phyloP scores from a whole-genome alignment of 2,797 vertebrate genomes.

The Nyctibius grandis region DNA sequence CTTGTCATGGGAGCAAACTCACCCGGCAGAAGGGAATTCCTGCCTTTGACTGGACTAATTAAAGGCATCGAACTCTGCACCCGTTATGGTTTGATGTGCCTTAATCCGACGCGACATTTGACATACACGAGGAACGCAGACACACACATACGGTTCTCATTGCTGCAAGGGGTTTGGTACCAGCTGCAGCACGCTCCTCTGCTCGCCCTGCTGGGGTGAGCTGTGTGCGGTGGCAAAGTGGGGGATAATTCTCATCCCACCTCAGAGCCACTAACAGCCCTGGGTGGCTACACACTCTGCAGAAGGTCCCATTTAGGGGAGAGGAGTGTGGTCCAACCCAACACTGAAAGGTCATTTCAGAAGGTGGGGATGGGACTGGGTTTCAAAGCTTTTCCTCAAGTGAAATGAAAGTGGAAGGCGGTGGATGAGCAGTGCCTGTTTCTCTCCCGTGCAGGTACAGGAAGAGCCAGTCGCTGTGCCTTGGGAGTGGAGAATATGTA shows the following conservation, averaged over 20 bases:
- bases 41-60: constrained; percentile 50
- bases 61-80: constrained; percentile 37
- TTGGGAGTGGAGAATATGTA: rapidly evolving
- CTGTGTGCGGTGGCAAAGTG: neutral
- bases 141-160: neutral
- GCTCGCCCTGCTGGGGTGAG: neutral
- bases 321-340: neutral
- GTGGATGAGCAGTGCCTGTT: neutral
- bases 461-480: neutral
- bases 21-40: constrained; percentile 35
- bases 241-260: neutral
- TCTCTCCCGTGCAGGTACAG: neutral
- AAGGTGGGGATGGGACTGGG: neutral
- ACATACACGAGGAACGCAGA: neutral
- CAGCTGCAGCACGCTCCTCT: neutral
- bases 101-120: constrained; percentile 59
- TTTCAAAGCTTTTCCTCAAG: neutral
- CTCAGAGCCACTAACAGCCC: neutral
- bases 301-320: neutral
- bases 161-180: constrained; percentile 5
- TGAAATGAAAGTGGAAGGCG: neutral
- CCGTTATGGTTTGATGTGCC: neutral
- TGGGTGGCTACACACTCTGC: neutral
- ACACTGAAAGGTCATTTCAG: neutral
- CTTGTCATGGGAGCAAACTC: constrained; percentile 42